Evolutionary conservation across 2,113 vertebrate species (phyloP).

Genomic region (Suricata suricatta): DNA sequence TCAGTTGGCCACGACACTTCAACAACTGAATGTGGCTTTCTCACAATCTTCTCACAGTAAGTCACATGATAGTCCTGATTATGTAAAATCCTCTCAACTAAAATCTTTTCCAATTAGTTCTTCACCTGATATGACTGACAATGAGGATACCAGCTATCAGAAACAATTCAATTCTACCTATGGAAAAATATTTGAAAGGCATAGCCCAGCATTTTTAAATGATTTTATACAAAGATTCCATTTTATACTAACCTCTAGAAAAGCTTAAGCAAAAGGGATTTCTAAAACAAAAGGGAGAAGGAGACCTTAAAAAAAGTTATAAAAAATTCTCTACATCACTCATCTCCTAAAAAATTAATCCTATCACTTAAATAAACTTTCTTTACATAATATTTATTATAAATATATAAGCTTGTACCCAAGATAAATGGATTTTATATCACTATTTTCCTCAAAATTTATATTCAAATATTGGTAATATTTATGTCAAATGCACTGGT

Average conservation of each 20-base stretch:
- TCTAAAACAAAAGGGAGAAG: not conserved
- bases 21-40: not conserved
- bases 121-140: not conserved
- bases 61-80: not conserved
- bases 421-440: not conserved
- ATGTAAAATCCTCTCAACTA: not conserved
- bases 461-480: not conserved
- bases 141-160: not conserved
- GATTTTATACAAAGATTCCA: not conserved
- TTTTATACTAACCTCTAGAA: not conserved
- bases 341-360: not conserved
- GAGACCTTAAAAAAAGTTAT: not conserved
- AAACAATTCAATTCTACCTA: not conserved
- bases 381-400: slow-evolving; percentile 16
- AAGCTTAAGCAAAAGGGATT: not conserved
- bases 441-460: slow-evolving; percentile 42
- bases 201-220: not conserved
- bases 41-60: not conserved
- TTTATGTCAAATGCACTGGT: not conserved
- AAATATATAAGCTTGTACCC: not conserved
- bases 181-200: not conserved
- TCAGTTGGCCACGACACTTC: not conserved
- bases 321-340: not conserved
- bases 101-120: not conserved
- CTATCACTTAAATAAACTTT: not conserved